Conservation (phyloP, 2,113 vertebrate species). For the Campylomormyrus numenius region DNA sequence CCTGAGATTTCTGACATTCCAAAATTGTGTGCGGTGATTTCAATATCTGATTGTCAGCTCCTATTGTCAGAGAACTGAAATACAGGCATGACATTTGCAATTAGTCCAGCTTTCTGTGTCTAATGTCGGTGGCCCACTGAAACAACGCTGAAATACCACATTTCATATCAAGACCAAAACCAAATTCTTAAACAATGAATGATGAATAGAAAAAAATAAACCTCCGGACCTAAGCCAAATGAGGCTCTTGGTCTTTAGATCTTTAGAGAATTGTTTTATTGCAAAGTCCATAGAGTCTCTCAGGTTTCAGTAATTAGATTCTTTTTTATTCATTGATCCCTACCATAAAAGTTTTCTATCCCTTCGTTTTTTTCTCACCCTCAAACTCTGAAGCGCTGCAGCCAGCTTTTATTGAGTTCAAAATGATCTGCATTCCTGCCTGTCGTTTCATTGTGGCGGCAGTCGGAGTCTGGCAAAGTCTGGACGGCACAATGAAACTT, state of each 20-base stretch:
- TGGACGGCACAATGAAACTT: neutral
- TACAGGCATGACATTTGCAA: neutral
- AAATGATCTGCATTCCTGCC: neutral
- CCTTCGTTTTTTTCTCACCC: neutral
- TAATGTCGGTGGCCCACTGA: neutral
- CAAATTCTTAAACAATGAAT: neutral
- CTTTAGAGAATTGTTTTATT: neutral
- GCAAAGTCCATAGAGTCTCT: neutral
- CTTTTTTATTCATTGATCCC: neutral
- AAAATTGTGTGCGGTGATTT: neutral
- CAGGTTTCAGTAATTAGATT: neutral
- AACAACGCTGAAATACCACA: neutral
- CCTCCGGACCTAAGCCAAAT: neutral
- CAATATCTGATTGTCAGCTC: neutral
- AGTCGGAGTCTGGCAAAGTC: neutral
- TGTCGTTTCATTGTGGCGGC: neutral
- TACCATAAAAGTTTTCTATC: neutral
- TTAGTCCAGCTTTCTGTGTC: neutral
- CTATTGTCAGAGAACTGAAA: neutral
- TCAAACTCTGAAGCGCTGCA: neutral
- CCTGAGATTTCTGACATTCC: neutral
- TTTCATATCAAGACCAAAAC: neutral
- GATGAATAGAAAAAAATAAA: neutral
- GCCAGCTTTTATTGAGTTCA: neutral
- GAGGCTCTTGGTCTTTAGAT: neutral